These are phyloP conservation scores for Rhodinocichla rosea DNA, from an alignment of 2,113 vertebrate genomes.

Conservation along the genomic window DNA sequence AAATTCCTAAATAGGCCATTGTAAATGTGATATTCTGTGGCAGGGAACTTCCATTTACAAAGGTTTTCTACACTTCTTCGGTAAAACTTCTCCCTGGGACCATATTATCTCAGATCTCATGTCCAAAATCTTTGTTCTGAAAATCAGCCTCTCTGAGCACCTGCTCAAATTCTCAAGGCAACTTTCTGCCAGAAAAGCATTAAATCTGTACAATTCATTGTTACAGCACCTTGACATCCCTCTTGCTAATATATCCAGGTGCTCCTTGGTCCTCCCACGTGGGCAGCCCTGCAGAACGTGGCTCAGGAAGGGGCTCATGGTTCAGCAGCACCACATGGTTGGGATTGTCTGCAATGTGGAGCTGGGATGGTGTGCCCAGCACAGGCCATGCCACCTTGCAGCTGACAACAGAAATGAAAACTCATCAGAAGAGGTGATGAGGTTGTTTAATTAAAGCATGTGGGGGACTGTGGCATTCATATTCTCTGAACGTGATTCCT, in stretches of 20 bases:
- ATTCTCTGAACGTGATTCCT: too few species aligned
- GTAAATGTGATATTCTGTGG: neutral
- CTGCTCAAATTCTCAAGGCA: neutral
- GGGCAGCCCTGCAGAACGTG: accelerated
- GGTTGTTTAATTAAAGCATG: neutral
- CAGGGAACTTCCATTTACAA: neutral
- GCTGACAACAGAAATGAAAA: neutral
- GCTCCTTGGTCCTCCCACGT: accelerated
- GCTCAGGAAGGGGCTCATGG: neutral
- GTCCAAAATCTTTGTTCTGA: neutral
- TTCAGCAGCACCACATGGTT: accelerated
- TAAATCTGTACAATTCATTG: neutral
- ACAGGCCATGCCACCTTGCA: neutral
- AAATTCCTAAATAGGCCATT: neutral
- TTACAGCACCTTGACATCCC: neutral
- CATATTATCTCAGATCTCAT: neutral
- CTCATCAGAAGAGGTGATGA: neutral
- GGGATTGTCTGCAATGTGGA: neutral
- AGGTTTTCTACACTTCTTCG: neutral
- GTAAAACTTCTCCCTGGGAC: neutral
- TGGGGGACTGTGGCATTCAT: too few species aligned
- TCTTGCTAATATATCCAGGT: neutral
- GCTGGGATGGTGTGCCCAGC: neutral
- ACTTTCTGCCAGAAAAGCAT: neutral
- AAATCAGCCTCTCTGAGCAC: neutral